Base-by-base conservation (phyloP, 2,888 invertebrate species). In the Autographa gamma region DNA sequence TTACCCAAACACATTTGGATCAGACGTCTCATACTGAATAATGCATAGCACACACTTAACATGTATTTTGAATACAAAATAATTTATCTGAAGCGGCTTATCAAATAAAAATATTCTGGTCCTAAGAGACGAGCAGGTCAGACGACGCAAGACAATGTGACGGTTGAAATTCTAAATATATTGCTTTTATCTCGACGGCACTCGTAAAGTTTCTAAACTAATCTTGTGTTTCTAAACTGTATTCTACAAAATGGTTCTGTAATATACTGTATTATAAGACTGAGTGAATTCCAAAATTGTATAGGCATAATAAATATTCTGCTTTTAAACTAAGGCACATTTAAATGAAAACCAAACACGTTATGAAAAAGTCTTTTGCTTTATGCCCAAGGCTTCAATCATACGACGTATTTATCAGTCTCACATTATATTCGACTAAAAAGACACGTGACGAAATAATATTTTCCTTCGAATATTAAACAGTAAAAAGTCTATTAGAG, bases 31-130 rank as follows among this genome's bases (percentile, higher is more conserved):
- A 58, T 58, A 61, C 58, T 81, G 82, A 81, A 81, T 81, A 81
- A 81, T 63, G 69, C 67, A 80, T 74, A 70, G 43, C 48, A 66
- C 48, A 38, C 56, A 43, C 64, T 38, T 56, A 64, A 60, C 32
- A 41, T 56, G 61, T 69, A 69, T 63, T 84, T 83, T 64, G 68
- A 77, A 83, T 74, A 66, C 58, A 65, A 74, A 52, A 70, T 63
- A 66, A 71, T 81, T 80, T 74, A 66, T 71, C 52, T 81, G 32
- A 38, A 69, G 61, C 60, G 66, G 64, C 52, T 62, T 74, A 63
- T 70, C 69, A 65, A 77, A 73, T 73, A 77, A 72, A 74, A 67
- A 41, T 62, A 58, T 34, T 66, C 13, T 54, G 8, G 61, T 62
- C 69, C 73, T 74, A 59, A 48, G 69, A 65, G 69, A 8, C 43